phyloP scores from a whole-genome alignment of 2,888 invertebrate species.

The Melangyna quadrimaculata region DNA sequence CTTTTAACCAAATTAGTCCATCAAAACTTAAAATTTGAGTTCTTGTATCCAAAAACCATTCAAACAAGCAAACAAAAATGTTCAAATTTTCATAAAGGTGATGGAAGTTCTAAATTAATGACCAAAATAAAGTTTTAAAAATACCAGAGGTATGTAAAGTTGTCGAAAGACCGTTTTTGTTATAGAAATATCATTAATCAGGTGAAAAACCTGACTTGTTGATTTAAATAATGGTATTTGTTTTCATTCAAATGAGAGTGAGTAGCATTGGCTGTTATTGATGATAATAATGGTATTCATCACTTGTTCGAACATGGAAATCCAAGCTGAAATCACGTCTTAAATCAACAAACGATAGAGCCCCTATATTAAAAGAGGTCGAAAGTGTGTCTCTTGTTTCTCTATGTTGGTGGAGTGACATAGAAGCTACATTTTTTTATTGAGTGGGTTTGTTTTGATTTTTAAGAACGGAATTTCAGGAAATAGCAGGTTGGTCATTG shows the following conservation, averaged over 20 bases:
- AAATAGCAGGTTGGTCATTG: not conserved
- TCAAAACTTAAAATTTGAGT: constrained; percentile 32
- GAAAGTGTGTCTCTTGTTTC: not conserved
- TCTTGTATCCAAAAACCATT: constrained; percentile 45
- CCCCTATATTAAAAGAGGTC: not conserved
- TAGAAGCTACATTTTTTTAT: not conserved
- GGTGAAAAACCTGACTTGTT: constrained; percentile 1
- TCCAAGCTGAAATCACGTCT: constrained; percentile 1
- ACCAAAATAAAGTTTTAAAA: not conserved
- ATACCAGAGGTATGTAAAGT: constrained; percentile 20
- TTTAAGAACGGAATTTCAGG: constrained; percentile 5
- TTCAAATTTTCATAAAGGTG: constrained; percentile 18
- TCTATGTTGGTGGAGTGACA: not conserved
- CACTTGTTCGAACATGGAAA: constrained; percentile 36
- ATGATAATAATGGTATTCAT: constrained; percentile 61
- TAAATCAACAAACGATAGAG: not conserved
- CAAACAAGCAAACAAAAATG: not conserved
- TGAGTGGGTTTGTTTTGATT: constrained; percentile 22
- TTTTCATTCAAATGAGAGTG: constrained; percentile 59
- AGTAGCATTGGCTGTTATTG: constrained; percentile 18
- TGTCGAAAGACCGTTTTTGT: constrained; percentile 55
- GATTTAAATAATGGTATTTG: constrained; percentile 7
- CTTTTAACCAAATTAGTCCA: constrained; percentile 10
- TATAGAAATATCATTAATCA: constrained; percentile 57
- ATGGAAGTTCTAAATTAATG: constrained; percentile 35